Conservation (phyloP, 2,113 vertebrate genomes). For the Myotis lucifugus region DNA sequence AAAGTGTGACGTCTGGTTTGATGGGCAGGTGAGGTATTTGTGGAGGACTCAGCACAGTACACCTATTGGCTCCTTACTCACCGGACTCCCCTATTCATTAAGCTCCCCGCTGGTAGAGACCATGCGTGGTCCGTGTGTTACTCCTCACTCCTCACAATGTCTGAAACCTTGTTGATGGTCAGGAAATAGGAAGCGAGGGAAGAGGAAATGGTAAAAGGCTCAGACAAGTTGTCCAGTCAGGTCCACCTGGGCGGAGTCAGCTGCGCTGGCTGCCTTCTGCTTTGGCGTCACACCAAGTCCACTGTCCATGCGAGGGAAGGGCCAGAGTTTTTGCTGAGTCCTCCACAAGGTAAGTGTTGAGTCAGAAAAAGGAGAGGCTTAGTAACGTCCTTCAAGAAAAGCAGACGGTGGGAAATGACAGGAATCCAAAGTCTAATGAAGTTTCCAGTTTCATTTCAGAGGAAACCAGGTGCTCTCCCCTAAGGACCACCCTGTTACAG, state of each 20-base stretch:
- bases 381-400: too few species aligned
- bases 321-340: background rate
- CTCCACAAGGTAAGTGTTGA: background rate
- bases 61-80: fast-evolving
- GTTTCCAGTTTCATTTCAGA: too few species aligned
- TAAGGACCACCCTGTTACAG: too few species aligned
- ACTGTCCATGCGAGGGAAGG: fast-evolving
- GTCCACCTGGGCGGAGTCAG: fast-evolving
- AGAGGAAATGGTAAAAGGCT: too few species aligned
- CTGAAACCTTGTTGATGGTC: background rate
- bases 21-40: background rate
- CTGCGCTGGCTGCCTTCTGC: background rate
- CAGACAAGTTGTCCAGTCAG: fast-evolving
- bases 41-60: background rate
- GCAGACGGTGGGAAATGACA: too few species aligned
- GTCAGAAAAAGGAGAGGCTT: too few species aligned
- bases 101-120: fast-evolving
- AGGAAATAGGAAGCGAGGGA: background rate
- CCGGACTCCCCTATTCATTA: fast-evolving
- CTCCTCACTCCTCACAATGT: fast-evolving
- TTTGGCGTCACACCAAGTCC: background rate
- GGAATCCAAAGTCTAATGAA: too few species aligned
- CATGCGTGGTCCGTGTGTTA: background rate
- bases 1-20: too few species aligned
- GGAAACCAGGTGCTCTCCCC: too few species aligned